Evolutionary conservation across 1,140 invertebrate species (phyloP), one percentile per base, ranked within the genome.

Genomic region (Alviniconcha marisindica): DNA sequence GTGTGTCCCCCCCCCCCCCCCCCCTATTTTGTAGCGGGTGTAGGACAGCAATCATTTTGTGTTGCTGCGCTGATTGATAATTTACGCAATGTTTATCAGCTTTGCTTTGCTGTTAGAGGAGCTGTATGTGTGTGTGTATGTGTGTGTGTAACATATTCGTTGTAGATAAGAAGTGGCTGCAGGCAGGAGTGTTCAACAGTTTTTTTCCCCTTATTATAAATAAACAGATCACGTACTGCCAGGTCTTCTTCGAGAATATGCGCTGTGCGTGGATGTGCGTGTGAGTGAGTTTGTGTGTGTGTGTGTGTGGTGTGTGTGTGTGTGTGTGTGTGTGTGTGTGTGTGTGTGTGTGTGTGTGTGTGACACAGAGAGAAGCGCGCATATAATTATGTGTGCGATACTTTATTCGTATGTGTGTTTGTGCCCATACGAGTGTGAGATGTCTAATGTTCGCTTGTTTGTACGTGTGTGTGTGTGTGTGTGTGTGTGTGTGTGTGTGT

Each of bases 401-500:
- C 7, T 31, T 14, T 24, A 40, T 38, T 15, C 12, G 28, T 71
- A 3, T 38, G 31, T 71, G 66, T 71, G 28, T 71, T 21, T 71
- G 28, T 36, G 31, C 21, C 10, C n/a, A n/a, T 66, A n/a, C 28
- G 60, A 12, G 60, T 28, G 60, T 28, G 60, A 12, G 60, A 5
- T 7, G 10, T 7, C n/a, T 7, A 5, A n/a, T 66, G 60, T 66
- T 7, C 7, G 18, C n/a, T 7, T 66, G 60, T 66, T 7, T 66
- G 15, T 71, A 3, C 36, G 15, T 71, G 4, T 71, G 15, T 15
- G 4, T 71, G 66, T 71, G 4, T 15, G 15, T 36, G 66, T 71
- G 15, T 5, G 15, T 36, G 15, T 71, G 66, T 71, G 66, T 71
- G 66, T 71, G 66, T 71, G 66, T 71, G 66, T 71, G 66, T 71